Evolutionary conservation across 1,140 invertebrate genomes (phyloP).

Genomic region (Aphaenogaster rudis): DNA sequence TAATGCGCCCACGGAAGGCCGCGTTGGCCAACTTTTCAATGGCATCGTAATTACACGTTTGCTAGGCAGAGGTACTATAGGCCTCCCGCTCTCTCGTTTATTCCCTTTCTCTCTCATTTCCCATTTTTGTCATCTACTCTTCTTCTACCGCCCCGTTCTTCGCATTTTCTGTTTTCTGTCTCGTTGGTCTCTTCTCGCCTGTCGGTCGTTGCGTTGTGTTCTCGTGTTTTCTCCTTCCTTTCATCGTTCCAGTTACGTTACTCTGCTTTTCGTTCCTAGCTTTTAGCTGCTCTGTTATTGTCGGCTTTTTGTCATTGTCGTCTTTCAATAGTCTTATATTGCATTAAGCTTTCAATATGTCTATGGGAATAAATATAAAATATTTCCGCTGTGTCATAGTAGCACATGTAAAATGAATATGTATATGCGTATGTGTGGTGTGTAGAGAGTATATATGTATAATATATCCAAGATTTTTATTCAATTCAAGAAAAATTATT

Average conservation of each 20-base stretch:
- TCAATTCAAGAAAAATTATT: neutral
- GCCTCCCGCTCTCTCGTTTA: conserved; percentile 51
- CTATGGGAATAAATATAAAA: conserved; percentile 2
- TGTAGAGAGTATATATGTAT: neutral
- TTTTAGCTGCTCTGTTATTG: conserved; percentile 19
- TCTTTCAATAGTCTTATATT: conserved; percentile 46
- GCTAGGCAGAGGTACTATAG: conserved; percentile 64
- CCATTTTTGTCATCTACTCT: conserved; percentile 57
- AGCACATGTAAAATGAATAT: neutral
- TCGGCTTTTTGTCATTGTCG: conserved; percentile 36
- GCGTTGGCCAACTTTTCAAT: conserved; percentile 78
- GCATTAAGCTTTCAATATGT: conserved; percentile 10
- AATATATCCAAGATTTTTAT: neutral
- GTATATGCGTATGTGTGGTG: neutral
- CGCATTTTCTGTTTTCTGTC: conserved; percentile 55
- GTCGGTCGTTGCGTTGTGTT: conserved; percentile 31
- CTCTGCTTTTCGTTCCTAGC: neutral
- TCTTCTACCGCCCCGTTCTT: conserved; percentile 51
- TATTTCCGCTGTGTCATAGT: neutral
- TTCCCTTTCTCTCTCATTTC: conserved; percentile 45
- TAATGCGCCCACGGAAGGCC: conserved; percentile 74
- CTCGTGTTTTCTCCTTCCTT: conserved; percentile 35
- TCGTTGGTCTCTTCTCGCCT: conserved; percentile 58
- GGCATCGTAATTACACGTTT: conserved; percentile 80
- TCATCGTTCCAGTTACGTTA: conserved; percentile 27